Evolutionary conservation across 2,113 vertebrate genomes (phyloP), one percentile per base, ranked within the genome.

Genomic region (Xiphias gladius): DNA sequence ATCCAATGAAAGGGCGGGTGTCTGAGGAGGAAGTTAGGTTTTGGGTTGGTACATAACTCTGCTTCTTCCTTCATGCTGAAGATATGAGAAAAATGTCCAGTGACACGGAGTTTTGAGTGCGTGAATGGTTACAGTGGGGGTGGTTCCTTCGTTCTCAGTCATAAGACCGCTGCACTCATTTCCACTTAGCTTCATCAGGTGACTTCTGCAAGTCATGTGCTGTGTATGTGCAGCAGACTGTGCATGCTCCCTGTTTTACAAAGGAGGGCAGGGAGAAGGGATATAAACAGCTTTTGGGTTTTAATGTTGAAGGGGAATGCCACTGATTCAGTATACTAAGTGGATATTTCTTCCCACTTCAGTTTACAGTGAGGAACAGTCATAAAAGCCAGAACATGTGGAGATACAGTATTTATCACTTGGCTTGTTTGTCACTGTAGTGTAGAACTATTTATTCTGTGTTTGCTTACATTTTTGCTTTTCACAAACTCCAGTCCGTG

Each of bases 181-280:
- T 94, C 91, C 88, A 93, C 89, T 92, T 84, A 87, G 85, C 85
- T 71, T 62, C 59, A 62, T 95, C 94, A 94, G 88, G 85, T 96
- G 94, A 95, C 89, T 86, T 67, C 3, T 2, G 52, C 41, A 14
- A 81, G 89, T 95, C 93, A 92, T 94, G 92, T 94, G 93, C 78
- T 84, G 43, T 59, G 63, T 76, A 76, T 14, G 57, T 67, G 28
- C 10, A 76, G 50, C 76, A 82, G 48, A 57, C 73, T 54, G 57
- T 46, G 63, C 65, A 35, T 7, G 50, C 24, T 57, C 12, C 24
- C 1, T 7, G 46, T 14, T 76, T 83, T 39, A 30, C 32, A 55
- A 12, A 85, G 28, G 22, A 81, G 13, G 37, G 26, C 14, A 32
- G 32, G n/a, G 55, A 48, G 50, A 63, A 28, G 59, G 48, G 52